A percentile compares a stretch with the other conserved stretches of the same genome.
phyloP scores from a whole-genome alignment of 2,888 invertebrate species.

The Phyllotreta cruciferae region DNA sequence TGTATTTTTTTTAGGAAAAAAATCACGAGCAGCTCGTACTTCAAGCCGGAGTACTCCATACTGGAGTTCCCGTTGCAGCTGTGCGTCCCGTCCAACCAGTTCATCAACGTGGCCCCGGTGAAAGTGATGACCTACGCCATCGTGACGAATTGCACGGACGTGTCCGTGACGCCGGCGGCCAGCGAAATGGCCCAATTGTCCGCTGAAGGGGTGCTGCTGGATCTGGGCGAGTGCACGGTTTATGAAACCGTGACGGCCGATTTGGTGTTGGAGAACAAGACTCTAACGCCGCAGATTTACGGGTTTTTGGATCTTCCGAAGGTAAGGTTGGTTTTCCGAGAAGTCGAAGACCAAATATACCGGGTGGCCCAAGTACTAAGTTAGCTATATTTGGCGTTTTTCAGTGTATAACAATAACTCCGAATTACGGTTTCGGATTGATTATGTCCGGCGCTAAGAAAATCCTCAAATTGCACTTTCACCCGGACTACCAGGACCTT shows the following conservation, averaged over 20 bases:
- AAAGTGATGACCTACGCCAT: conserved; percentile 41
- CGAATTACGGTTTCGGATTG: conserved; percentile 43
- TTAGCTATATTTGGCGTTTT: too few relatives aligned
- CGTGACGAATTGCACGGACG: conserved; percentile 33
- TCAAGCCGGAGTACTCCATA: conserved; percentile 21
- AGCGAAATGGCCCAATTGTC: conserved; percentile 19
- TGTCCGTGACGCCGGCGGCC: conserved; percentile 33
- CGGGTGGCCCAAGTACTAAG: too few relatives aligned
- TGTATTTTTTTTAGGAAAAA: conserved; percentile 33
- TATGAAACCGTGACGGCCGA: conserved; percentile 42
- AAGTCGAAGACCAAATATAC: too few relatives aligned
- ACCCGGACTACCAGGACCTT: conserved; percentile 40
- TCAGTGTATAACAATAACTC: conserved; percentile 41
- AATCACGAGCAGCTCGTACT: conserved; percentile 8
- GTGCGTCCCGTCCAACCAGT: conserved; percentile 37
- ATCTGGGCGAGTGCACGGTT: conserved; percentile 43
- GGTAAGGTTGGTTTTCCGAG: too few relatives aligned
- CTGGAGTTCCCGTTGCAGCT: conserved; percentile 42
- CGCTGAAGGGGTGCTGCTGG: conserved; percentile 33
- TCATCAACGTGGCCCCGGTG: conserved; percentile 38
- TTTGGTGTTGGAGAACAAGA: conserved; percentile 39
- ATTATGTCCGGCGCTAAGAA: conserved; percentile 37
- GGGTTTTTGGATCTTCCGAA: conserved; percentile 43
- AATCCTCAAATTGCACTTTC: conserved; percentile 34
- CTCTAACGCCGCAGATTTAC: conserved; percentile 39